phyloP scores from a whole-genome alignment of 2,888 invertebrate genomes.

The Leptinotarsa haldemani region DNA sequence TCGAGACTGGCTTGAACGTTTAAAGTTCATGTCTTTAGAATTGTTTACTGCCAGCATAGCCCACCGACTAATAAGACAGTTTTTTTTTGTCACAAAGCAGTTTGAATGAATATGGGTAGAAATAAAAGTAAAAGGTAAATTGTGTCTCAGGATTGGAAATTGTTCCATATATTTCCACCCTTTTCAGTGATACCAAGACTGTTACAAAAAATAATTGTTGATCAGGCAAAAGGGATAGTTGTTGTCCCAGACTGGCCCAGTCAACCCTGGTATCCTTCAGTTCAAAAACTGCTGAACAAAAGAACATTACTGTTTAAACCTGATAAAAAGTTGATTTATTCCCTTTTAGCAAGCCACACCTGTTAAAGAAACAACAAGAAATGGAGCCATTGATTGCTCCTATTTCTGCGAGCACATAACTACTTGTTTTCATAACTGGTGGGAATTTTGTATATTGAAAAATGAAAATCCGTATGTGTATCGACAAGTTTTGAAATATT shows the following conservation, averaged over 20 bases:
- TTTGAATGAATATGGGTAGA: too few relatives aligned
- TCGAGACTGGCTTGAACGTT: too few relatives aligned
- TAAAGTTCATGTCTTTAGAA: too few relatives aligned
- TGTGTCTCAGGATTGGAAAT: background rate
- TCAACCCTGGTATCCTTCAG: constrained; percentile 24
- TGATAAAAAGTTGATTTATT: constrained; percentile 18
- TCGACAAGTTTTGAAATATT: background rate
- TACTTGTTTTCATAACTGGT: background rate
- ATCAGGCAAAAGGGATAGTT: constrained; percentile 22
- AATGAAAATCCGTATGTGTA: background rate
- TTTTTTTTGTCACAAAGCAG: too few relatives aligned
- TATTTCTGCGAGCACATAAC: background rate
- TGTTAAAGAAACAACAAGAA: constrained; percentile 12
- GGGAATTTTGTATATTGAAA: background rate
- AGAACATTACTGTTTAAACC: constrained; percentile 17
- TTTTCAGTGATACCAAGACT: constrained; percentile 49
- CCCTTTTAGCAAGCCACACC: constrained; percentile 18
- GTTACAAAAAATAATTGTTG: constrained; percentile 50
- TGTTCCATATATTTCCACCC: constrained; percentile 54
- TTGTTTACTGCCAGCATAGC: too few relatives aligned
- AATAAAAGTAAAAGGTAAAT: too few relatives aligned
- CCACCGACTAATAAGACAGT: too few relatives aligned
- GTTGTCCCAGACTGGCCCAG: constrained; percentile 27
- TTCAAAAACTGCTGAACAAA: constrained; percentile 19
- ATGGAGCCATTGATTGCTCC: background rate